Evolutionary conservation across 1,140 invertebrate species (phyloP), one percentile per base, ranked within the genome.

Genomic region (Cotesia glomerata): DNA sequence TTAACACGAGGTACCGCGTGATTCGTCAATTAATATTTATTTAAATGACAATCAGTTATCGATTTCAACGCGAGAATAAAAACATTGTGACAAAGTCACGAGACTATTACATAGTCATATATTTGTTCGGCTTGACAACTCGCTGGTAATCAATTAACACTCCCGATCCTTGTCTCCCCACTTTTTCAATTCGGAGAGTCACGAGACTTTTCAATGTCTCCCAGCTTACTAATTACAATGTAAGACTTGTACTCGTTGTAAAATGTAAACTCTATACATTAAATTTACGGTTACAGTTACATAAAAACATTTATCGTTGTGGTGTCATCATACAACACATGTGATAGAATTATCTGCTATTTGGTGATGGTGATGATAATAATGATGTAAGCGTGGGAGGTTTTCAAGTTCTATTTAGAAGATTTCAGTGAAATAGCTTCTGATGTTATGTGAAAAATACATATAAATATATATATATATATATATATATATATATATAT

Each of bases 41-140:
- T 72, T 61, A 72, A 66, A 66, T 26, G 51, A 66, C 70, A 59
- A 72, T 72, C 70, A 72, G 66, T 72, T 72, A 72, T 72, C 70
- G 63, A 66, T 58, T 11, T n/a, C 56, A 39, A 52, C 16, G 26
- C n/a, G 35, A 54, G 61, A 35, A 26, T 26, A 3, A 65, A 71
- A 64, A 66, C 32, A 35, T 62, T 35, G 36, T 34, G 56, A 54
- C 11, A 39, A 14, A 69, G 56, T 69, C 68, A 69, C 68, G 68
- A 52, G 68, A 59, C 39, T 69, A 18, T 49, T 64, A 18, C 36
- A 45, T n/a, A 49, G 56, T 36, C 34, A 69, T 69, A 61, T 69
- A 49, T 69, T 61, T 69, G 34, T 58, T 39, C 66, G 34, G 66
- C 14, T 54, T 32, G 34, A 35, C 34, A 56, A 39, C 16, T 16